A percentile compares a stretch with the other conserved stretches of the same genome.
Conservation (phyloP, 2,888 invertebrate genomes). For the Sceliomorpha sp. region DNA sequence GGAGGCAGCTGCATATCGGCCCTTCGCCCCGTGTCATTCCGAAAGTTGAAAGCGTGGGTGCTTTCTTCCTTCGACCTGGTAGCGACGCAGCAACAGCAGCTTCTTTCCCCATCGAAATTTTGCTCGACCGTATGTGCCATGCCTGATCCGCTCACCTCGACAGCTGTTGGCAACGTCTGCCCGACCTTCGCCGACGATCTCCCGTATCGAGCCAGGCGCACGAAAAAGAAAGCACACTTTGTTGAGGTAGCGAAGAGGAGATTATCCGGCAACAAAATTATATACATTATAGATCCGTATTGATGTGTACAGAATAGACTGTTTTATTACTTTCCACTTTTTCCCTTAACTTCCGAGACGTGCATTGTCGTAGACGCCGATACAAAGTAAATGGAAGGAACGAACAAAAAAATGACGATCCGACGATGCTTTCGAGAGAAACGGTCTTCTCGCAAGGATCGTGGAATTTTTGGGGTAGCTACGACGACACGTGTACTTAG, state of each 20-base stretch:
- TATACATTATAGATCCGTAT: constrained; percentile 8
- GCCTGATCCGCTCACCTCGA: constrained; percentile 37
- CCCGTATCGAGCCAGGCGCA: constrained; percentile 20
- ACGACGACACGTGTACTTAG: no score
- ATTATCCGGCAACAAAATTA: constrained; percentile 18
- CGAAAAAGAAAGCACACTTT: constrained; percentile 13
- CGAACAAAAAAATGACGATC: no score
- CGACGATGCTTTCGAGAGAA: no score
- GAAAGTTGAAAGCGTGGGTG: constrained; percentile 68
- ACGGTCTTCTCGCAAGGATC: no score
- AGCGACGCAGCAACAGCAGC: neutral
- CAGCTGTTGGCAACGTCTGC: constrained; percentile 26
- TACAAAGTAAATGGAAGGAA: no score
- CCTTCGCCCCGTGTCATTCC: constrained; percentile 35
- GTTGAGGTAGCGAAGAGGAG: constrained; percentile 10
- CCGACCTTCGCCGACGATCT: constrained; percentile 6
- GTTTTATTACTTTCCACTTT: constrained; percentile 12
- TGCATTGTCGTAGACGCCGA: no score
- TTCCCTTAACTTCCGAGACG: no score
- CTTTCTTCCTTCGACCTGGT: constrained; percentile 44
- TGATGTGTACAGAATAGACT: neutral
- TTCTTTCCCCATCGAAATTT: constrained; percentile 18
- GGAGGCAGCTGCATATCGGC: no score
- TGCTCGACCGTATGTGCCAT: constrained; percentile 27
- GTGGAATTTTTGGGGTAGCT: no score